A percentile compares a stretch with the other conserved stretches of the same genome.
phyloP scores from a whole-genome alignment of 2,888 invertebrate species.

The Athalia circularis region DNA sequence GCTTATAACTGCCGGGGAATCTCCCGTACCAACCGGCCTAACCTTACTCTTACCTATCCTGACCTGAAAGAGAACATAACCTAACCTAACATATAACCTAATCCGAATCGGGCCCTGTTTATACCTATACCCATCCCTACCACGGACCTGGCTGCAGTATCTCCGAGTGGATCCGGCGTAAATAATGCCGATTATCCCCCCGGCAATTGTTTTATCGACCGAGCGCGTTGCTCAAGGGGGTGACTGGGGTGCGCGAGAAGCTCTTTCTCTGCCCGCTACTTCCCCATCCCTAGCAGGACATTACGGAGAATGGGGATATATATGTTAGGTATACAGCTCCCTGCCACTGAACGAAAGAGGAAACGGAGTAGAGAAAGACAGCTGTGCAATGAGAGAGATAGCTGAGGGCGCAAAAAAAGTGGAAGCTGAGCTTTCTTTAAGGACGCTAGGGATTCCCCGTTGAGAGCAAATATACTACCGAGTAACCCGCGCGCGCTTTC shows the following conservation, averaged over 20 bases:
- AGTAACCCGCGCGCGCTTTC: conserved; percentile 2
- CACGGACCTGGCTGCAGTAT: conserved; percentile 55
- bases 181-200: conserved; percentile 73
- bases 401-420: not conserved
- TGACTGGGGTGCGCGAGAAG: conserved; percentile 21
- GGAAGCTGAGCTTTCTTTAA: conserved; percentile 32
- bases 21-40: conserved; percentile 51
- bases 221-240: conserved; percentile 53
- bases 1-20: conserved; percentile 68
- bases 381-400: not conserved
- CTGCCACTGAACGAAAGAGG: conserved; percentile 24
- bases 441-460: conserved; percentile 28
- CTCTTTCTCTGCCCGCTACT: conserved; percentile 8
- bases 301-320: conserved; percentile 15
- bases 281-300: conserved; percentile 28
- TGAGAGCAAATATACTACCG: conserved; percentile 17
- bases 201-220: conserved; percentile 74
- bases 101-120: conserved; percentile 42
- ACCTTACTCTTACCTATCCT: not conserved
- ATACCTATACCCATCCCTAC: conserved; percentile 14
- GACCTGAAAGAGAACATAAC: no score
- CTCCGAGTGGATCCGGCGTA: conserved; percentile 71
- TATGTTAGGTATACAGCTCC: not conserved
- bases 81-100: conserved; percentile 4
- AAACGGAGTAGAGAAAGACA: not conserved